Conservation (phyloP, 2,888 invertebrate species). For the Philereme transversata region DNA sequence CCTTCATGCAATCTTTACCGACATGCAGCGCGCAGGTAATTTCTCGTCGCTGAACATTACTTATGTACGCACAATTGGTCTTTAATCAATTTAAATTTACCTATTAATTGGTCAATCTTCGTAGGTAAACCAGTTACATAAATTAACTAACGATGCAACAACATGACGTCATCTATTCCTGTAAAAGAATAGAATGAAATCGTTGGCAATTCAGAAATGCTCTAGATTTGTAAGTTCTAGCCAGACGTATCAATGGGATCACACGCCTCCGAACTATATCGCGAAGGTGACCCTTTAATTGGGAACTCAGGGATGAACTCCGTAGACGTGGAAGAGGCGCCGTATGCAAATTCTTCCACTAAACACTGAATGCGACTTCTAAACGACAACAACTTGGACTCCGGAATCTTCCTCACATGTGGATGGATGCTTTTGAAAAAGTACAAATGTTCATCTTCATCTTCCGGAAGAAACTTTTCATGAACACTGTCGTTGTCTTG, state of each 20-base stretch:
- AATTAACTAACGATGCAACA: too few species aligned
- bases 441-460: constrained; percentile 29
- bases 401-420: constrained; percentile 26
- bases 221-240: not conserved
- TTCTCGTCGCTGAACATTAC: too few species aligned
- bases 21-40: too few species aligned
- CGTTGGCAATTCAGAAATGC: too few species aligned
- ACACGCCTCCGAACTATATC: constrained; percentile 13
- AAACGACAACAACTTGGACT: constrained; percentile 21
- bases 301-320: constrained; percentile 19
- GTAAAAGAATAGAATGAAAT: too few species aligned
- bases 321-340: constrained; percentile 3
- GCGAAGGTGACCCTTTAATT: constrained; percentile 21
- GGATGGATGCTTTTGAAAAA: constrained; percentile 29
- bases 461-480: constrained; percentile 12
- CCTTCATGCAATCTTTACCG: too few species aligned
- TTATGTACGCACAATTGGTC: too few species aligned
- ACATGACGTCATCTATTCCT: too few species aligned
- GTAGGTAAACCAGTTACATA: too few species aligned
- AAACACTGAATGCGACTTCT: constrained; percentile 21
- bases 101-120: too few species aligned
- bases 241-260: constrained; percentile 25
- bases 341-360: constrained; percentile 28
- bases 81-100: too few species aligned
- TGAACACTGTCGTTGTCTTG: constrained; percentile 11